Evolutionary conservation across 2,797 vertebrate genomes (phyloP).

Genomic region (Anguilla marmorata): DNA sequence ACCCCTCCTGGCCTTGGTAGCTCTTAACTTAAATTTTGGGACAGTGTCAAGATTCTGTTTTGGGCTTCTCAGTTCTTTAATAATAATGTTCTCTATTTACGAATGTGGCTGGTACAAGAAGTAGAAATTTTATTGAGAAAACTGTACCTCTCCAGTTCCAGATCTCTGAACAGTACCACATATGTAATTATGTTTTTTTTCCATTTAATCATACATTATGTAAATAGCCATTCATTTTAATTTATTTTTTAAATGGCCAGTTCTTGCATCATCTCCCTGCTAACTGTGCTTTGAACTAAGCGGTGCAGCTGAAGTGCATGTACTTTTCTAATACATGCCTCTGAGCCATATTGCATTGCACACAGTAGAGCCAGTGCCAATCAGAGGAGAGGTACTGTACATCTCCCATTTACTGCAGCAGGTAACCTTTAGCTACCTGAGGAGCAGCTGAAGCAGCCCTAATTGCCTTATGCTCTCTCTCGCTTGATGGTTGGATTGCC

Average conservation of each 20-base stretch:
- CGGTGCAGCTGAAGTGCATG: too few species aligned
- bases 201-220: neutral
- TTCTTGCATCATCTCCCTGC: too few species aligned
- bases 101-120: neutral
- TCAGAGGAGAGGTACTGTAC: neutral
- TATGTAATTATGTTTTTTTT: constrained; percentile 1
- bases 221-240: neutral
- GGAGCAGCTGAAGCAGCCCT: neutral
- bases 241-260: neutral
- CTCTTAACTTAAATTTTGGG: neutral
- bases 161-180: constrained; percentile 7
- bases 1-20: neutral
- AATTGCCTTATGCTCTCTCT: neutral
- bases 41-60: neutral
- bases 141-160: neutral
- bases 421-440: neutral
- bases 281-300: too few species aligned
- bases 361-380: neutral
- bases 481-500: neutral
- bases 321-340: too few species aligned
- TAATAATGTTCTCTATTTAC: neutral
- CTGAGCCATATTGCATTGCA: too few species aligned
- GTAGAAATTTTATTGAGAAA: neutral
- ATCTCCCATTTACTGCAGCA: neutral
- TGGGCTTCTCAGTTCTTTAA: neutral